Evolutionary conservation across 2,888 invertebrate genomes (phyloP), one percentile per base, ranked within the genome.

Genomic region (Drosophila bunnanda): DNA sequence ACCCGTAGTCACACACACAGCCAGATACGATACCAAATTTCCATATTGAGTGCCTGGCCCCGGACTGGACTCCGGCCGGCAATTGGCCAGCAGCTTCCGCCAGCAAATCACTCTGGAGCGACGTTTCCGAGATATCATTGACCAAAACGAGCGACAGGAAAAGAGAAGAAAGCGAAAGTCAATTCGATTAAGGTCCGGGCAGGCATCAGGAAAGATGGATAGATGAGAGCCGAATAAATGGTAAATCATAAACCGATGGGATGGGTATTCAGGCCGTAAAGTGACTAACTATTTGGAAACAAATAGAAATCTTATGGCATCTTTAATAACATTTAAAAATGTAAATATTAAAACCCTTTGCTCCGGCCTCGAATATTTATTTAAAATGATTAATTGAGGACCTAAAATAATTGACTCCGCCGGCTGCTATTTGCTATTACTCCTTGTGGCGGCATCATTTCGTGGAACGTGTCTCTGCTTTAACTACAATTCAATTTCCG

Each of bases 401-500:
- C 25, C 17, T 60, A 3, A 25, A 55, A 43, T 43, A 32, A 60
- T 34, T 57, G 17, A 17, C 32, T 62, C n/a, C 10, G 13, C n/a
- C 25, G 22, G 34, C 34, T 25, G 34, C 34, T 25, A 25, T 32
- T 10, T 52, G 48, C 6, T 57, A 20, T 60, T 34, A 43, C 41
- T 34, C 64, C 20, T 36, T 28, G 9, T 39, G 34, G 67, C 32
- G 46, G 12, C 66, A 39, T 46, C 32, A 39, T 54, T 54, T 39
- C 10, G 17, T 32, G 39, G 9, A 41, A 41, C 65, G 65, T 73
- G 56, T 55, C 44, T 20, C 65, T 30, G 65, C 61, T 13, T 68
- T 48, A 67, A 73, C 66, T 65, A 38, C 53, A 58, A 54, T 56
- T 79, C 79, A 82, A 82, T 82, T 82, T 82, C 87, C 87, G 87